Conservation (phyloP, 2,113 vertebrate genomes). For the Cebidichthys violaceus region DNA sequence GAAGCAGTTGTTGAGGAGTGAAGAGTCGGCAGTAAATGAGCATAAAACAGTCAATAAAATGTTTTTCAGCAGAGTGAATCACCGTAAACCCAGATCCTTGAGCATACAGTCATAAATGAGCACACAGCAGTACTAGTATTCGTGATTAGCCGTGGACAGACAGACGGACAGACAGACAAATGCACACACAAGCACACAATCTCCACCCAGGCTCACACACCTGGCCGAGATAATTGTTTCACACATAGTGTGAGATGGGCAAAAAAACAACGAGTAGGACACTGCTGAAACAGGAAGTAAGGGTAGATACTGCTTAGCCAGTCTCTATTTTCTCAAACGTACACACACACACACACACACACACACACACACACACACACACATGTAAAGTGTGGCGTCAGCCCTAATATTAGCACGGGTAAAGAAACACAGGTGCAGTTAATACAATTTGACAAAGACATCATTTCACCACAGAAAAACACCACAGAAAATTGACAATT, state of each 20-base stretch:
- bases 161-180: neutral
- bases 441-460: neutral
- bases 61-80: neutral
- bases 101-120: neutral
- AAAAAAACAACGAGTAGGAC: conserved; percentile 10
- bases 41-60: neutral
- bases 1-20: neutral
- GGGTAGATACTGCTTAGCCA: neutral
- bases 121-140: neutral
- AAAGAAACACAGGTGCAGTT: neutral
- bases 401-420: neutral
- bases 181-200: neutral
- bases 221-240: neutral
- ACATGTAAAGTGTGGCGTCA: neutral
- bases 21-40: neutral
- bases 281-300: conserved; percentile 6
- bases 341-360: neutral
- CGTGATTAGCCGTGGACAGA: neutral
- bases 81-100: neutral
- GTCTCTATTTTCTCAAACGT: neutral
- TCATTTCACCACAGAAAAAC: neutral
- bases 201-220: neutral
- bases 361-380: neutral
- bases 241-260: conserved; percentile 2
- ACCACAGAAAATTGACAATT: neutral